These are phyloP conservation scores for Dissostichus mawsoni DNA, from an alignment of 2,113 vertebrate genomes.

Conservation along the genomic window DNA sequence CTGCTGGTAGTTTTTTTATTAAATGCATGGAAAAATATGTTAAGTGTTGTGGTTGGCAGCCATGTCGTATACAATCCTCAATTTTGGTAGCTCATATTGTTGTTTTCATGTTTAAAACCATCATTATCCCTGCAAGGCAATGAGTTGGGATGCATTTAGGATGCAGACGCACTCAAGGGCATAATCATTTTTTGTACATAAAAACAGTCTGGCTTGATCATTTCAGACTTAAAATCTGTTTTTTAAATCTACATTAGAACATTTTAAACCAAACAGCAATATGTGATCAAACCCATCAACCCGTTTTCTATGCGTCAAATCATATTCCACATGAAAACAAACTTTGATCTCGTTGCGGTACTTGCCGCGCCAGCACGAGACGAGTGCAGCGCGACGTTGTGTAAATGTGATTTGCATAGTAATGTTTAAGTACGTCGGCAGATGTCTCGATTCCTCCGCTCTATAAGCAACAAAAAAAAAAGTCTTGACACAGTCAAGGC, in stretches of 20 bases:
- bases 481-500: conserved; percentile 71
- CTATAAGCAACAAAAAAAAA: conserved; percentile 45
- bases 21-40: background rate
- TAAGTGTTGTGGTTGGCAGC: background rate
- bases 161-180: conserved; percentile 70
- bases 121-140: conserved; percentile 27
- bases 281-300: background rate
- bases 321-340: conserved; percentile 52
- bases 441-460: conserved; percentile 88
- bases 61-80: background rate
- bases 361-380: conserved; percentile 45
- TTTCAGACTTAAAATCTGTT: background rate
- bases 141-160: conserved; percentile 35
- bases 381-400: conserved; percentile 44
- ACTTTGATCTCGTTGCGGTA: conserved; percentile 78
- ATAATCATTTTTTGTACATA: conserved; percentile 9
- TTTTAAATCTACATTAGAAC: background rate
- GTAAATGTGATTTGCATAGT: conserved; percentile 90
- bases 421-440: conserved; percentile 87
- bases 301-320: conserved; percentile 55
- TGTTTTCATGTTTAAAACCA: background rate
- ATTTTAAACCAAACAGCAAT: background rate
- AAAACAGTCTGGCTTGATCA: conserved; percentile 17
- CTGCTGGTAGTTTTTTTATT: conserved; percentile 23
- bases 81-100: background rate